phyloP scores from a whole-genome alignment of 2,888 invertebrate genomes.

The Drosophila dives region DNA sequence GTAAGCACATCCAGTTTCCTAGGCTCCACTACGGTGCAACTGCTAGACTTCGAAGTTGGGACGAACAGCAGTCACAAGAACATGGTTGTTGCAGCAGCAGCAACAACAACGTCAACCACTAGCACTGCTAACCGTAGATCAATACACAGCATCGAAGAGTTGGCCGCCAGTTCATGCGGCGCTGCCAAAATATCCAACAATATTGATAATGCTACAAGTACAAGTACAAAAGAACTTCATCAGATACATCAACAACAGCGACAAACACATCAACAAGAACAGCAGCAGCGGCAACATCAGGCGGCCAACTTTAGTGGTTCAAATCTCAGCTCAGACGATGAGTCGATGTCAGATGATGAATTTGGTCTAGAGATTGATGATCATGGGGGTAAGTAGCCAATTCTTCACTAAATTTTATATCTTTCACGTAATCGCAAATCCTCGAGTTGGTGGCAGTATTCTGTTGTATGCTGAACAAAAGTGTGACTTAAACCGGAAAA shows the following conservation, averaged over 20 bases:
- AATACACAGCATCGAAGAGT: conserved; percentile 74
- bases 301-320: conserved; percentile 62
- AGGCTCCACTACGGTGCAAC: conserved; percentile 55
- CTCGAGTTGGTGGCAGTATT: conserved; percentile 64
- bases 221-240: conserved; percentile 51
- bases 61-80: conserved; percentile 42
- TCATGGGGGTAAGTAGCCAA: conserved; percentile 76
- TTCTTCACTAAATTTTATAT: conserved; percentile 2
- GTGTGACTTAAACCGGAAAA: neutral
- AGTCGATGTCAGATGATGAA: conserved; percentile 80
- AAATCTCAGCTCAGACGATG: conserved; percentile 79
- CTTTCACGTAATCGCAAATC: neutral
- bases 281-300: conserved; percentile 45
- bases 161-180: conserved; percentile 70
- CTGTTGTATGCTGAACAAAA: conserved; percentile 24
- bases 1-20: conserved; percentile 59
- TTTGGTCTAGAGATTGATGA: conserved; percentile 81
- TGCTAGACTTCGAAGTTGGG: conserved; percentile 65
- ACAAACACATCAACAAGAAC: conserved; percentile 30
- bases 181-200: conserved; percentile 33
- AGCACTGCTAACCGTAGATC: conserved; percentile 54
- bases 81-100: conserved; percentile 29
- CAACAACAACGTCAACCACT: conserved; percentile 38
- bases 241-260: conserved; percentile 46
- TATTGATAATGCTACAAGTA: conserved; percentile 34